phyloP scores from a whole-genome alignment of 2,888 invertebrate genomes.

The Ophion slaviceki region DNA sequence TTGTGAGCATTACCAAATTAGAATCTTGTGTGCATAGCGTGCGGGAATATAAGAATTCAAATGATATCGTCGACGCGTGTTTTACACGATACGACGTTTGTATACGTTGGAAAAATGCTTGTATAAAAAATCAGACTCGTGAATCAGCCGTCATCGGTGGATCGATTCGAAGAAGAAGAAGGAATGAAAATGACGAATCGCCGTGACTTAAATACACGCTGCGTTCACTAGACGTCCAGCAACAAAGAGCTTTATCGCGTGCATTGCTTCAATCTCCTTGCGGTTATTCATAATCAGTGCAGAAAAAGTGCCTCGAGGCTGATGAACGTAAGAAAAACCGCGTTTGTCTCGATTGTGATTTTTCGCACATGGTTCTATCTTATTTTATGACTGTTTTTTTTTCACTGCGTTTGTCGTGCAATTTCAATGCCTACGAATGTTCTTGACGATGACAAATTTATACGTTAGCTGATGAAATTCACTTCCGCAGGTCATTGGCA shows the following conservation, averaged over 20 bases:
- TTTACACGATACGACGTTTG: conserved; percentile 10
- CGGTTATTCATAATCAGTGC: conserved; percentile 43
- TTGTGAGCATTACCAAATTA: background rate
- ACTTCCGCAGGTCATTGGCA: conserved; percentile 36
- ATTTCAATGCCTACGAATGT: conserved; percentile 8
- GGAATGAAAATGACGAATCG: conserved; percentile 58
- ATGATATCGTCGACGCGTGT: conserved; percentile 32
- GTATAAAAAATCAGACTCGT: conserved; percentile 34
- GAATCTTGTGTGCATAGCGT: background rate
- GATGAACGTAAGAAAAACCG: background rate
- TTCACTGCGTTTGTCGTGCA: background rate
- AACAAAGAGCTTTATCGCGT: conserved; percentile 48
- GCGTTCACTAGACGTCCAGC: conserved; percentile 55
- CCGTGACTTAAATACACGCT: conserved; percentile 47
- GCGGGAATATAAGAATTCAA: conserved; percentile 25
- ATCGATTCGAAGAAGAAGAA: conserved; percentile 35
- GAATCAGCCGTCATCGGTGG: conserved; percentile 46
- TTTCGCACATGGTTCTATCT: background rate
- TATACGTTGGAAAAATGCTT: conserved; percentile 33
- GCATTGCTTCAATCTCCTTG: conserved; percentile 50
- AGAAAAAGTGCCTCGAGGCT: background rate
- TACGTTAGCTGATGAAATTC: conserved; percentile 4
- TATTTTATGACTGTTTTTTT: conserved; percentile 1
- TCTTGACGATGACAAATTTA: background rate
- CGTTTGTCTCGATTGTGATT: background rate